Conservation (phyloP, 2,113 vertebrate species). For the Penelope pileata region DNA sequence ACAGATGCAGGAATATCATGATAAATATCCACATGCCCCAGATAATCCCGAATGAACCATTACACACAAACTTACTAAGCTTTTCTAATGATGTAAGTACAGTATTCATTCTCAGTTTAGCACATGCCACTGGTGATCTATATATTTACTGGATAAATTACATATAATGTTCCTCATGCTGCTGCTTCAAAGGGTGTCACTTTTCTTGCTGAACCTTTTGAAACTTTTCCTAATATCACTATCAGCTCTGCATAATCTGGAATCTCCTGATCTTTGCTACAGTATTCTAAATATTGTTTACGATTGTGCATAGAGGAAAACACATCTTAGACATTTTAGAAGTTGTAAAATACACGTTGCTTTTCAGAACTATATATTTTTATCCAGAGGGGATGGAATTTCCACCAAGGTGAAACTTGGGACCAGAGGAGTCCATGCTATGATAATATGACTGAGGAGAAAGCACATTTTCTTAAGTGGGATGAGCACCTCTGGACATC, state of each 20-base stretch:
- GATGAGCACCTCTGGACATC: background rate
- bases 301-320: background rate
- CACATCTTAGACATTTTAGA: background rate
- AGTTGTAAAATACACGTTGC: background rate
- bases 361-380: background rate
- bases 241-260: background rate
- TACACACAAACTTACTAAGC: conserved; percentile 16
- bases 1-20: conserved; percentile 27
- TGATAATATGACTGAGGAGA: background rate
- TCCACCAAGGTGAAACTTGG: background rate
- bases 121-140: background rate
- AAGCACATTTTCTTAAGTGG: background rate
- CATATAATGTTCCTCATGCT: background rate
- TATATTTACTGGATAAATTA: background rate
- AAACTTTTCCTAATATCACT: background rate
- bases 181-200: background rate
- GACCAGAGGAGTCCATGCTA: rapidly evolving
- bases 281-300: background rate
- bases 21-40: conserved; percentile 58
- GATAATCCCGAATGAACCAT: conserved; percentile 64
- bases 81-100: conserved; percentile 10
- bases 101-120: background rate
- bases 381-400: background rate
- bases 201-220: background rate
- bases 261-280: background rate